These are phyloP conservation scores for Nesidiocoris tenuis DNA, from an alignment of 2,888 invertebrate genomes.

Conservation along the genomic window DNA sequence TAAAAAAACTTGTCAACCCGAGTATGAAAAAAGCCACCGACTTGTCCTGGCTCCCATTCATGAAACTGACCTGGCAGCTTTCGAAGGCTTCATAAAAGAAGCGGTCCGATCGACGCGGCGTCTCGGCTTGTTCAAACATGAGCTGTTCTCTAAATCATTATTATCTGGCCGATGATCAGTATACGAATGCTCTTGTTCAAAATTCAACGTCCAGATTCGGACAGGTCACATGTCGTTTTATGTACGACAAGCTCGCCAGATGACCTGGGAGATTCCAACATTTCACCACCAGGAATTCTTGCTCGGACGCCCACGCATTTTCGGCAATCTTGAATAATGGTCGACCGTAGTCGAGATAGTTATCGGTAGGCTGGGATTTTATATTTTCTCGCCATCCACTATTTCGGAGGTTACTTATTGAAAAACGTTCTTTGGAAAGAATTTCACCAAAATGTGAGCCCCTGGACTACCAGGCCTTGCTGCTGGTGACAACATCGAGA, in stretches of 20 bases:
- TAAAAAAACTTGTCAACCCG: neutral
- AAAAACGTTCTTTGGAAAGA: too few species aligned
- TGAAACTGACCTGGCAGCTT: neutral
- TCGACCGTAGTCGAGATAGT: too few species aligned
- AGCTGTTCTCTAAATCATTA: neutral
- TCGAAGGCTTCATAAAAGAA: neutral
- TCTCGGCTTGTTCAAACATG: neutral
- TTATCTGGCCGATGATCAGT: neutral
- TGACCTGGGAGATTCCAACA: too few species aligned
- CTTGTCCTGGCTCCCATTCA: neutral
- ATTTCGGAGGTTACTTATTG: too few species aligned
- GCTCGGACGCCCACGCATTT: neutral
- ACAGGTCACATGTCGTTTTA: neutral
- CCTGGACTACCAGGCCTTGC: too few species aligned
- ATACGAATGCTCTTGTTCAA: neutral
- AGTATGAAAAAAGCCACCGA: neutral
- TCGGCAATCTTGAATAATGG: too few species aligned
- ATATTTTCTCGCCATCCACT: too few species aligned
- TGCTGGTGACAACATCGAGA: too few species aligned
- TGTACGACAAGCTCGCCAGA: too few species aligned
- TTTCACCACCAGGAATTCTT: too few species aligned
- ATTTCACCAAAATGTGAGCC: too few species aligned
- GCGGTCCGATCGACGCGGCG: neutral
- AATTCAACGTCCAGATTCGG: neutral
- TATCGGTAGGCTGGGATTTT: too few species aligned